Evolutionary conservation across 2,113 vertebrate species (phyloP), one percentile per base, ranked within the genome.

Genomic region (Poeciliopsis turrubarensis): DNA sequence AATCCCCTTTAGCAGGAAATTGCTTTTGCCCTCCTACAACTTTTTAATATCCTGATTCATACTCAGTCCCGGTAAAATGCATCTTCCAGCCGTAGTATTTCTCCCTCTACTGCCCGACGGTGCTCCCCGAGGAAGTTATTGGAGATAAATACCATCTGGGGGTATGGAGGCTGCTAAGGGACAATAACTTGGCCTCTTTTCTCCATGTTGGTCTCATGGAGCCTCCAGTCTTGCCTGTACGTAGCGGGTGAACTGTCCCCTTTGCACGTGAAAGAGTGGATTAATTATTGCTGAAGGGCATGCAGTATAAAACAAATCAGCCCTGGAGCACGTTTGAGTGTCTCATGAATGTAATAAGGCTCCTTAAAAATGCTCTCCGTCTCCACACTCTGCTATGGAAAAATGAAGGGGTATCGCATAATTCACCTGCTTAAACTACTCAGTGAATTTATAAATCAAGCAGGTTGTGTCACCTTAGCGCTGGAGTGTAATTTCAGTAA

Each of bases 221-320:
- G 62, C 63, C 81, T 41, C 65, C 70, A 27, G 51, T 32, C 41
- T 64, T 1, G 26, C 82, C 73, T 71, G 39, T 60, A 81, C 72
- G 79, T 65, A 68, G 39, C 39, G 67, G 68, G 73, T n/a, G 17
- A 87, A 85, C 82, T 64, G 47, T 70, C 80, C 32, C 67, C 27
- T 70, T 82, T 44, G 68, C 31, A 73, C 65, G 64, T 88, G 75
- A 89, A 90, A 73, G 65, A 68, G 54, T 61, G 29, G 83, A 93
- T 92, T 83, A 94, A 93, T 94, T 91, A 93, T 93, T 94, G 87
- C 87, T 92, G 87, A 92, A 89, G 88, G 91, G 82, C 89, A 91
- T 7, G 26, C 31, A 22, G 61, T 66, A 86, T 13, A 47, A 82
- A 77, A 79, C 88, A 89, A 72, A 47, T 47, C 77, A 65, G 70